Evolutionary conservation across 2,888 invertebrate genomes (phyloP), one percentile per base, ranked within the genome.

Genomic region (Axea sp.): DNA sequence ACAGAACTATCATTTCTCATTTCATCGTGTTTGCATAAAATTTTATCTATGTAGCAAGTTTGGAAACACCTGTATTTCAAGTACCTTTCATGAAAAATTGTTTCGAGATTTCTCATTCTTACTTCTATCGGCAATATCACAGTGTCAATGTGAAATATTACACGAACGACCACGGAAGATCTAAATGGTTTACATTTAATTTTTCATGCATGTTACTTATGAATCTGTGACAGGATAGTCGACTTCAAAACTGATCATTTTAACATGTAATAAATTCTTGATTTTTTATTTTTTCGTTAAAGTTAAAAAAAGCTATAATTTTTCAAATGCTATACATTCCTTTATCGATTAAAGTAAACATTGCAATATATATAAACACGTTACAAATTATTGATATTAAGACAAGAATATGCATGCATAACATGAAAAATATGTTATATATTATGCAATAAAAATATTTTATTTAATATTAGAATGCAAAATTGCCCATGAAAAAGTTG

Each of bases 1-100:
- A n/a, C n/a, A n/a, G n/a, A n/a, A n/a, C n/a, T n/a, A n/a, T 2
- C 31, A 30, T 35, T 60, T 37, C 28, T 60, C 47, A 47, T 35
- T 31, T 47, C 45, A 3, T 45, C 60, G 7, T 4, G 28, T 19
- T 28, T 60, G 24, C 39, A 31, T 62, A 39, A 15, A 60, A 22
- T 39, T 39, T 19, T 26, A 47, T 37, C 37, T 4, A 26, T 24
- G 11, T 11, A 28, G 17, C 15, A 15, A 9, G 22, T 39, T 47
- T 60, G 37, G 30, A 24, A n/a, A 30, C 24, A 43, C 24, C 12
- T 43, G 31, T 57, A 57, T 57, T 43, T 43, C 28, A 31, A 41
- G 15, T 8, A 11, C 43, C 22, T 57, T 45, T 30, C 22, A 55
- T 22, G 55, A 41, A 39, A 49, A 28, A 45, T 39, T 39, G 30